Percentiles rank a stretch among this genome's conserved stretches.
Conservation (phyloP, 2,113 vertebrate species). For the Gnathonemus echidnorhynchus region DNA sequence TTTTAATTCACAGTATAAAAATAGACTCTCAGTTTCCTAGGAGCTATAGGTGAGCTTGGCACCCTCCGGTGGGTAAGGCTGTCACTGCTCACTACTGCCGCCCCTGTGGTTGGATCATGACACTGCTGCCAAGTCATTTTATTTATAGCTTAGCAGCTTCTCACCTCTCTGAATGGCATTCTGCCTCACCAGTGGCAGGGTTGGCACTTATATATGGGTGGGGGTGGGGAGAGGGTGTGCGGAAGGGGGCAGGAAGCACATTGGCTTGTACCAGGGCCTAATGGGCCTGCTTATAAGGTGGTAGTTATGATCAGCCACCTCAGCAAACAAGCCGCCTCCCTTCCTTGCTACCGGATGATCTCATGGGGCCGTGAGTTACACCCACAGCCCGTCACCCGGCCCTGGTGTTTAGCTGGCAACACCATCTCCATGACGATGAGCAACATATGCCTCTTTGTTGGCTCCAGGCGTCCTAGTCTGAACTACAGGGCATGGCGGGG, state of each 20-base stretch:
- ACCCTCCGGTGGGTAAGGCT: neutral
- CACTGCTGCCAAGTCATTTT: neutral
- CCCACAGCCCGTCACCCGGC: slow-evolving; percentile 5
- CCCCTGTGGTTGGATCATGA: neutral
- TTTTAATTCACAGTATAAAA: neutral
- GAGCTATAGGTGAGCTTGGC: neutral
- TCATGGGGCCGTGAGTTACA: slow-evolving; percentile 29
- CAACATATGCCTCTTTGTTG: neutral
- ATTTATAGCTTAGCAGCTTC: neutral
- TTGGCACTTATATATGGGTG: neutral
- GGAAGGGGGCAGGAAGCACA: neutral
- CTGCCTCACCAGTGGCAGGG: neutral
- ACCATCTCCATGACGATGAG: slow-evolving; percentile 26
- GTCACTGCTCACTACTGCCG: neutral
- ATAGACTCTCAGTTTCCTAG: neutral
- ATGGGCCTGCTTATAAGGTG: neutral
- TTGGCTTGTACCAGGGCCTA: neutral
- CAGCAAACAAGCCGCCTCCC: neutral
- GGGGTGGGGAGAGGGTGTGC: neutral
- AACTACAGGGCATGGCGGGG: neutral
- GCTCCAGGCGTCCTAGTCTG: neutral
- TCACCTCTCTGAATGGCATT: neutral
- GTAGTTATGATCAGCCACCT: neutral
- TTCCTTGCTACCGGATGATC: slow-evolving; percentile 20
- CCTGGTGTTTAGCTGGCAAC: slow-evolving; percentile 23